Base-by-base conservation (phyloP, 2,113 vertebrate species). In the Helogale parvula region DNA sequence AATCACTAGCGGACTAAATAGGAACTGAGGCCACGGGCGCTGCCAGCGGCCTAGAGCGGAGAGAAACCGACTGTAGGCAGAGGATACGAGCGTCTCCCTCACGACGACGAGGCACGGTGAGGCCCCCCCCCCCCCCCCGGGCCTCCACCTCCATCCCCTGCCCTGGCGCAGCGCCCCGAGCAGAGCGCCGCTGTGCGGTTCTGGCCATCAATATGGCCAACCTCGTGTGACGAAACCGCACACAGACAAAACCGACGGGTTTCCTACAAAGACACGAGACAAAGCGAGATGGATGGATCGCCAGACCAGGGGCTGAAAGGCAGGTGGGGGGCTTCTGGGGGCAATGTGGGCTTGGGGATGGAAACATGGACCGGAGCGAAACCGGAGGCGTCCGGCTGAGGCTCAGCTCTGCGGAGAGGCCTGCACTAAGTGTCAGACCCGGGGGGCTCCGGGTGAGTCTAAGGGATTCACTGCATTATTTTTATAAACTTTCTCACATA, bases 281-380 rank as follows among this genome's bases (percentile, higher is more conserved):
- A 3, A 25, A 31, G 13, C 13, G 7, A 50, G 25, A 15, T 1
- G 0, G 1, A 15, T 27, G 4, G 29, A 15, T 19, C 11, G 7
- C 33, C 21, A 17, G n/a, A 47, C 21, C 21, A 1, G 5, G 60
- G 71, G 7, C 29, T 9, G 10, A 31, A 25, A 74, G 2, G 71
- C 23, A 23, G 71, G 38, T 5, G 38, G 38, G 41, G 38, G 35
- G 12, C 71, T 41, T 1, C 7, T 27, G 15, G 25, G 7, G 27
- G 41, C 38, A 29, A 8, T 23, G 13, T 27, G 72, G 72, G 72
- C 25, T 76, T 13, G 0, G 41, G 41, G 41, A 29, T 8, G 3
- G 8, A 77, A 27, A 31, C 74, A 0, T 0, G 13, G 16, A 2
- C 57, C 23, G 57, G 21, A 60, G 8, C 2, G 21, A 23, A 60